Evolutionary conservation across 2,888 invertebrate species (phyloP), one percentile per base, ranked within the genome.

Genomic region (Eubasilissa splendida): DNA sequence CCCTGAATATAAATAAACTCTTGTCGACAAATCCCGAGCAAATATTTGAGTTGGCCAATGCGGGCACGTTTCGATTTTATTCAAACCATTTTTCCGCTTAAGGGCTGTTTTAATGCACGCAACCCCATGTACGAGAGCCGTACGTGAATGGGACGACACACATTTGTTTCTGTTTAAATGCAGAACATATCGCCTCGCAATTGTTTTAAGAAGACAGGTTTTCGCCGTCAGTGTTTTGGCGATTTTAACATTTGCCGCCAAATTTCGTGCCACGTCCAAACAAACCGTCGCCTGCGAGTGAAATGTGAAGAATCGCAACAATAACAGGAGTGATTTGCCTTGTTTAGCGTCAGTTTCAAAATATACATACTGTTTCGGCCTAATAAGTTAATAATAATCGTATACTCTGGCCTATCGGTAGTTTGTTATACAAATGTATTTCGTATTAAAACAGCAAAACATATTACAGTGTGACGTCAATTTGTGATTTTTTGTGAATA

Each of bases 1-100:
- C 78, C 54, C 50, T 14, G 65, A 73, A 73, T 63, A 63, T 63
- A 73, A 59, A 71, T 60, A 71, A 59, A 63, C 33, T 33, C 63
- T 22, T 1, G 22, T 22, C 22, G 22, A 22, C 22, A 22, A 22
- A 22, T 22, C 22, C 22, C 22, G 22, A 63, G 73, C 52, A 71
- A 78, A 78, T 71, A 78, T 78, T 78, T 63, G 14, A 22, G 11
- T 14, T 12, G 14, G 10, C 22, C 14, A 22, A 22, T 11, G 11
- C 42, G 22, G n/a, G 11, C 76, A 10, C 8, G n/a, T 53, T 53
- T 14, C 53, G 53, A n/a, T 76, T 76, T 76, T 76, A 59, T 42
- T 42, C 42, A 10, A 5, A 11, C 12, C 4, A 59, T 50, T 74
- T 74, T 74, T 59, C 59, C 59, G 74, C 33, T 54, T 14, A 74